These are phyloP conservation scores for Podarcis raffonei DNA, from an alignment of 2,113 vertebrate genomes.

Conservation along the genomic window DNA sequence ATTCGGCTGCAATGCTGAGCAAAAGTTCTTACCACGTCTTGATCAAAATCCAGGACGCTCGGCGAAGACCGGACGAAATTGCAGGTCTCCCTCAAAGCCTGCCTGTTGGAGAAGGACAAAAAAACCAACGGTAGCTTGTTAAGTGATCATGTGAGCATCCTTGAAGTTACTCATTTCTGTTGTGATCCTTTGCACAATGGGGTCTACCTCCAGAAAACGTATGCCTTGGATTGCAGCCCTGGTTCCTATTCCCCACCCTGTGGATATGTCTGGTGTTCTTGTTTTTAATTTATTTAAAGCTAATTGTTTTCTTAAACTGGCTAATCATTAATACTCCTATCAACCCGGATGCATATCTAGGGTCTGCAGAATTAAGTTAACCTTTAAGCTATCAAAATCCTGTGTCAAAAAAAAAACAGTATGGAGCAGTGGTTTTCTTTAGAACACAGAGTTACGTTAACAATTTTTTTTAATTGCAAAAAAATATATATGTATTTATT, in stretches of 20 bases:
- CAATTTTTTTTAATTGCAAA: constrained; percentile 44
- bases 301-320: constrained; percentile 47
- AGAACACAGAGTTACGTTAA: constrained; percentile 23
- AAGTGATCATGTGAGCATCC: not conserved
- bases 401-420: constrained; percentile 22
- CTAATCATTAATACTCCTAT: constrained; percentile 29
- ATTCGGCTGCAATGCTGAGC: too few relatives aligned
- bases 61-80: not conserved
- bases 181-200: too few relatives aligned
- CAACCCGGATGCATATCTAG: constrained; percentile 5
- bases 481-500: constrained; percentile 54
- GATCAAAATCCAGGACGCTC: not conserved
- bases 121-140: not conserved
- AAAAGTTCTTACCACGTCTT: not conserved
- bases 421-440: constrained; percentile 45
- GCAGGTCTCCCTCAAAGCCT: not conserved
- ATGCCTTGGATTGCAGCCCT: not conserved
- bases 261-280: constrained; percentile 3
- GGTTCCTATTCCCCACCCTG: not conserved
- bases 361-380: constrained; percentile 31
- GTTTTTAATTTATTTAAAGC: constrained; percentile 37
- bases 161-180: not conserved
- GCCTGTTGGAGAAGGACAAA: not conserved
- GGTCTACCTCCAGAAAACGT: not conserved
- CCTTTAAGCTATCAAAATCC: constrained; percentile 43